Evolutionary conservation across 2,797 vertebrate genomes (phyloP).

Genomic region (Pseudomugil gertrudae): DNA sequence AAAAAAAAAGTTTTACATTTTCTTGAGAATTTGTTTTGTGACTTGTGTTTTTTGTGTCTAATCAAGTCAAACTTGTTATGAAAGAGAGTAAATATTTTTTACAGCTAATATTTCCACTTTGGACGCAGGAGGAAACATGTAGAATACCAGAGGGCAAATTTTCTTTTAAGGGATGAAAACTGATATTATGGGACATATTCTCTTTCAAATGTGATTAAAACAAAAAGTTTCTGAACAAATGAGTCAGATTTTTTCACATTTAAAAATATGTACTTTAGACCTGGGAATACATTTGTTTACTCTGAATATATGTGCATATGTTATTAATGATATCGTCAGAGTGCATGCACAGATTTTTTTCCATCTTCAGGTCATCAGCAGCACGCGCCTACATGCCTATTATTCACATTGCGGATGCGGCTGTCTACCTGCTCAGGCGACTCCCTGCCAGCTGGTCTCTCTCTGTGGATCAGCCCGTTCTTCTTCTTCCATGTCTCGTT

Average conservation of each 20-base stretch:
- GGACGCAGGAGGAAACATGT: too few species aligned
- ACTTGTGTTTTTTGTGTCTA: not conserved
- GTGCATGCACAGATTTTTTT: constrained; percentile 18
- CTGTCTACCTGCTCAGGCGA: constrained; percentile 76
- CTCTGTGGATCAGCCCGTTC: constrained; percentile 80
- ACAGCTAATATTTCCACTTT: not conserved
- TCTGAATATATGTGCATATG: constrained; percentile 31
- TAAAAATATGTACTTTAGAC: not conserved
- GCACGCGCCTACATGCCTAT: constrained; percentile 31
- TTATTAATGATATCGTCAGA: constrained; percentile 44
- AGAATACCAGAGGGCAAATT: not conserved
- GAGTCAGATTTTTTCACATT: not conserved
- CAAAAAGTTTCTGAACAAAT: too few species aligned
- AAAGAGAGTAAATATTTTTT: not conserved
- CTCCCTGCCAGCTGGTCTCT: constrained; percentile 81
- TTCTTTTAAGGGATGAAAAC: not conserved
- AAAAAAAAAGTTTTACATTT: not conserved
- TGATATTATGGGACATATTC: not conserved
- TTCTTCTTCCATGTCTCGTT: constrained; percentile 73
- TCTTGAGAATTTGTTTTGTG: too few species aligned
- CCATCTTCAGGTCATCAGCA: constrained; percentile 11
- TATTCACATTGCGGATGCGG: constrained; percentile 31
- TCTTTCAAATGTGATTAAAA: not conserved
- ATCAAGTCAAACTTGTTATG: not conserved
- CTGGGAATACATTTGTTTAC: constrained; percentile 24